Conservation (phyloP, 2,113 vertebrate species). For the Macroglossus sobrinus region DNA sequence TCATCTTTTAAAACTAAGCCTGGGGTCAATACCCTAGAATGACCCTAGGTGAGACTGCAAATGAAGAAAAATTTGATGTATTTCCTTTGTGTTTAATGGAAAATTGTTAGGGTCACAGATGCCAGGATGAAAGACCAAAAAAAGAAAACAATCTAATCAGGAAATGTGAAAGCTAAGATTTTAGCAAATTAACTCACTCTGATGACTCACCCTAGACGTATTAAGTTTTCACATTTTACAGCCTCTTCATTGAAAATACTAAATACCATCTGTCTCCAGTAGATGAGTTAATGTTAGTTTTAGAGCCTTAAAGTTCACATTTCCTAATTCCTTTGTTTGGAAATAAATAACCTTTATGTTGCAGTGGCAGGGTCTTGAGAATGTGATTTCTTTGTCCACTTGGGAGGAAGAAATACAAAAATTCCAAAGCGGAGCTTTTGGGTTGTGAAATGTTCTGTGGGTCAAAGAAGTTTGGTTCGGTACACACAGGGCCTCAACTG, state of each 20-base stretch:
- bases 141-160: constrained; percentile 52
- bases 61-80: constrained; percentile 48
- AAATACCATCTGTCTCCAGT: constrained; percentile 67
- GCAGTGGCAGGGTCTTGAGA: constrained; percentile 39
- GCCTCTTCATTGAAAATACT: constrained; percentile 58
- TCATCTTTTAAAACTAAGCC: neutral
- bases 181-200: constrained; percentile 63
- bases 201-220: constrained; percentile 64
- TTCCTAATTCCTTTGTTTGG: constrained; percentile 74
- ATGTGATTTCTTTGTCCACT: constrained; percentile 55
- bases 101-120: constrained; percentile 55
- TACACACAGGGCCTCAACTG: neutral
- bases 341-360: constrained; percentile 73
- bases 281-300: constrained; percentile 66
- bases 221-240: constrained; percentile 63
- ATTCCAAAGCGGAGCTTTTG: constrained; percentile 43
- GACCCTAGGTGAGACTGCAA: constrained; percentile 37
- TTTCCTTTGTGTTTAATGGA: constrained; percentile 61
- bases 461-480: constrained; percentile 47
- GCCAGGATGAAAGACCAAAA: constrained; percentile 43
- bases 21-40: neutral
- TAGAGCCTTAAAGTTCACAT: constrained; percentile 59
- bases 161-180: constrained; percentile 63
- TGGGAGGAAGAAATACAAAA: constrained; percentile 51
- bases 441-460: constrained; percentile 66